phyloP scores from a whole-genome alignment of 1,140 invertebrate species.

The Cotesia glomerata region DNA sequence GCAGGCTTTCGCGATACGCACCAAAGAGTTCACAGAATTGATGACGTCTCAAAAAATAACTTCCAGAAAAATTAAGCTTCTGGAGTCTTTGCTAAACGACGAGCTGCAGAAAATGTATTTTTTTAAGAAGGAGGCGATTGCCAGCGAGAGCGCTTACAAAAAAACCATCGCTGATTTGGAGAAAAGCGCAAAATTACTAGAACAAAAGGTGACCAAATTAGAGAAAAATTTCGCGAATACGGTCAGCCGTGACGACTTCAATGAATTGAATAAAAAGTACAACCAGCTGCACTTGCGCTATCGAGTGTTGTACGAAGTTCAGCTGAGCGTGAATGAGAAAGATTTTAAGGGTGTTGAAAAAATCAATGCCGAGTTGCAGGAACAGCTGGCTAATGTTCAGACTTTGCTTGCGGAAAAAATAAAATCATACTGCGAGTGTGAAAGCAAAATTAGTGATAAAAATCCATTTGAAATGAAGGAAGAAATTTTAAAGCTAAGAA shows the following conservation, averaged over 20 bases:
- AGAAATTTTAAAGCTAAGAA: slow-evolving; percentile 36
- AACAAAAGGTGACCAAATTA: slow-evolving; percentile 43
- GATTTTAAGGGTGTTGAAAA: neutral
- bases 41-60: slow-evolving; percentile 37
- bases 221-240: slow-evolving; percentile 48
- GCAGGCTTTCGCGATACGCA: slow-evolving; percentile 38
- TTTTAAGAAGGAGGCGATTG: slow-evolving; percentile 47
- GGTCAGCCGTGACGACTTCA: slow-evolving; percentile 43
- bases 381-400: slow-evolving; percentile 56
- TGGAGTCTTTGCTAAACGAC: slow-evolving; percentile 49
- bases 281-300: slow-evolving; percentile 53
- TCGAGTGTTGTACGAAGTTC: slow-evolving; percentile 46
- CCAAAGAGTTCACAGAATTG: slow-evolving; percentile 39
- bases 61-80: slow-evolving; percentile 44
- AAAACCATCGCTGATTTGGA: slow-evolving; percentile 47
- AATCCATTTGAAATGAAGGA: slow-evolving; percentile 32
- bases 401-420: slow-evolving; percentile 48
- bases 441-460: slow-evolving; percentile 27
- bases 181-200: slow-evolving; percentile 46
- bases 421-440: slow-evolving; percentile 38
- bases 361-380: slow-evolving; percentile 53
- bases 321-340: slow-evolving; percentile 30
- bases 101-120: slow-evolving; percentile 48
- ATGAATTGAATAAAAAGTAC: slow-evolving; percentile 51
- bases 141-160: slow-evolving; percentile 44